Percentiles rank a stretch among this genome's conserved stretches.
Evolutionary conservation across 2,888 invertebrate species (phyloP).

Genomic region (Diloba caeruleocephala): DNA sequence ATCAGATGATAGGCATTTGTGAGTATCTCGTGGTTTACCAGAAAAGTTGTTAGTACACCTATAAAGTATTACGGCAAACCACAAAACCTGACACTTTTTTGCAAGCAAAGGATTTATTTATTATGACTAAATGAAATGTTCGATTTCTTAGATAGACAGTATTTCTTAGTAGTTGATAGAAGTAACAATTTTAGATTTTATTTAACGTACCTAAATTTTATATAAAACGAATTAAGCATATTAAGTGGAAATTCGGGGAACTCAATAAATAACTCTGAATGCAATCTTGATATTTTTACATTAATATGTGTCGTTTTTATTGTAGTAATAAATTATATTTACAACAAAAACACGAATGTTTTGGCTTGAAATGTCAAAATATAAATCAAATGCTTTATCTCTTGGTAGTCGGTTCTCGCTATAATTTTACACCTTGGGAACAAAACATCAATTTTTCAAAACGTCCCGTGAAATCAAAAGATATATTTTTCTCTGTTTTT

Average conservation of each 20-base stretch:
- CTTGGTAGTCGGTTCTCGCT: slow-evolving; percentile 64
- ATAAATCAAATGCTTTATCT: slow-evolving; percentile 79
- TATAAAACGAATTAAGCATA: slow-evolving; percentile 23
- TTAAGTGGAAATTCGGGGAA: slow-evolving; percentile 34
- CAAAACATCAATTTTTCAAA: slow-evolving; percentile 78
- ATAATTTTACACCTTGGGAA: slow-evolving; percentile 82
- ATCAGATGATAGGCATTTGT: slow-evolving; percentile 46
- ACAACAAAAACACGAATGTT: slow-evolving; percentile 79
- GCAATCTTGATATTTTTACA: slow-evolving; percentile 53
- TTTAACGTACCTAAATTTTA: slow-evolving; percentile 26
- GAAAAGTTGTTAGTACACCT: slow-evolving; percentile 53
- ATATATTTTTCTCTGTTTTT: slow-evolving; percentile 40
- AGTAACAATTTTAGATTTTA: slow-evolving; percentile 31
- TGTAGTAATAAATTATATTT: slow-evolving; percentile 76
- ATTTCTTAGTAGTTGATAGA: too few species aligned
- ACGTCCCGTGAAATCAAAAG: slow-evolving; percentile 69
- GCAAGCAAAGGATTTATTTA: slow-evolving; percentile 29
- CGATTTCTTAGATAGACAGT: slow-evolving; percentile 35
- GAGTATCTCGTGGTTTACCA: slow-evolving; percentile 62
- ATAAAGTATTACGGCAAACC: slow-evolving; percentile 62
- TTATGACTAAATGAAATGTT: slow-evolving; percentile 41
- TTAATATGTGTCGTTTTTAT: slow-evolving; percentile 77
- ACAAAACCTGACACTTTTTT: slow-evolving; percentile 60
- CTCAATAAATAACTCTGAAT: slow-evolving; percentile 30
- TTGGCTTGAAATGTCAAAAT: slow-evolving; percentile 82